Conservation (phyloP, 2,888 invertebrate species). For the Hydriomena furcata region DNA sequence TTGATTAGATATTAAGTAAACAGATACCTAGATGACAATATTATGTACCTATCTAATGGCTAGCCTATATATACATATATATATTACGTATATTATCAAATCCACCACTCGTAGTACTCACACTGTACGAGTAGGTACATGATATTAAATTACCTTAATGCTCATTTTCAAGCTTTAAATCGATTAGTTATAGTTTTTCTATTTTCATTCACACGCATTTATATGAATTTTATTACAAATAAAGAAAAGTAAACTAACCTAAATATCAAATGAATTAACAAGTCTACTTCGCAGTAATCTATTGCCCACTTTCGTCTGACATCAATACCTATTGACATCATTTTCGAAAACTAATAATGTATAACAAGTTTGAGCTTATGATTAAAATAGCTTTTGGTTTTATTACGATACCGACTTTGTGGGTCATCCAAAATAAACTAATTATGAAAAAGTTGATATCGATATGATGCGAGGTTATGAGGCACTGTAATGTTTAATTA, state of each 20-base stretch:
- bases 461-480: conserved; percentile 25
- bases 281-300: conserved; percentile 51
- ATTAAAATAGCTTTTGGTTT: conserved; percentile 37
- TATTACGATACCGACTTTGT: conserved; percentile 29
- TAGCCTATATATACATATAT: too few species aligned
- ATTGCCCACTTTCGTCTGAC: conserved; percentile 61
- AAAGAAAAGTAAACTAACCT: conserved; percentile 41
- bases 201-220: background rate
- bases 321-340: conserved; percentile 60
- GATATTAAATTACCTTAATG: too few species aligned
- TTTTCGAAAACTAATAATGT: conserved; percentile 41
- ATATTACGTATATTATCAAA: too few species aligned
- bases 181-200: too few species aligned
- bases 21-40: background rate
- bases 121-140: too few species aligned
- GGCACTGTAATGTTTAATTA: conserved; percentile 10
- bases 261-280: conserved; percentile 46
- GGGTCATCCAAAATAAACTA: conserved; percentile 21
- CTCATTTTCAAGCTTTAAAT: too few species aligned
- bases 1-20: conserved; percentile 26
- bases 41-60: too few species aligned
- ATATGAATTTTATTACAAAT: conserved; percentile 22
- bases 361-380: conserved; percentile 27
- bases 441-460: background rate
- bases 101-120: too few species aligned